These are phyloP conservation scores for Orchesella flavescens DNA, from an alignment of 2,888 invertebrate species.

Conservation along the genomic window DNA sequence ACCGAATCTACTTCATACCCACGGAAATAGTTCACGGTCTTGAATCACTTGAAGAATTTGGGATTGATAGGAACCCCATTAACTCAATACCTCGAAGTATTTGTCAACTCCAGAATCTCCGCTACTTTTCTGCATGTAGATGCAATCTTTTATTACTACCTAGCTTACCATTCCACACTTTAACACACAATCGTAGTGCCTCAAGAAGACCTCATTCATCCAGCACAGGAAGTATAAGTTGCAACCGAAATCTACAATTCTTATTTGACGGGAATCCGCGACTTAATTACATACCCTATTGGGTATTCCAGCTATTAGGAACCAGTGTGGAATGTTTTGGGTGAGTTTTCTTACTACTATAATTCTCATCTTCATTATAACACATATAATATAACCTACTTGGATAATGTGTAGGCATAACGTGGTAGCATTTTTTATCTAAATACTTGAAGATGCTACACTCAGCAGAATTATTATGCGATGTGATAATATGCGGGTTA, in stretches of 20 bases:
- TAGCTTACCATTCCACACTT: conserved; percentile 63
- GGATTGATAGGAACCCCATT: conserved; percentile 68
- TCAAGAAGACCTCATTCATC: conserved; percentile 7
- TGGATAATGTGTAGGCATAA: too few species aligned
- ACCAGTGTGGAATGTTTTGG: conserved; percentile 65
- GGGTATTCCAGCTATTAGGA: conserved; percentile 66
- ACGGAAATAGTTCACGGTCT: conserved; percentile 60
- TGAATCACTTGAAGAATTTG: conserved; percentile 66
- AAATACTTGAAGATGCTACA: too few species aligned
- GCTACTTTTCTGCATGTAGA: conserved; percentile 68
- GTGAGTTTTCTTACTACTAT: conserved; percentile 38
- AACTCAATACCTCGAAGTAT: conserved; percentile 65
- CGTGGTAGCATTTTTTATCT: too few species aligned
- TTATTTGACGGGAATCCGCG: conserved; percentile 69
- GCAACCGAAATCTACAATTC: conserved; percentile 62
- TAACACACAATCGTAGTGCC: conserved; percentile 1
- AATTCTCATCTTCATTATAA: too few species aligned
- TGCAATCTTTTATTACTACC: conserved; percentile 69
- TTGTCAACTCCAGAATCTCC: conserved; percentile 54
- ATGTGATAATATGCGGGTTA: background rate
- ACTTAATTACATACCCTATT: conserved; percentile 69
- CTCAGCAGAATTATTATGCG: too few species aligned
- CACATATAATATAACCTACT: too few species aligned
- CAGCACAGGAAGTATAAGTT: background rate
- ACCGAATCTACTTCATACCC: conserved; percentile 56